Conservation (phyloP, 2,797 vertebrate species). For the Menidia menidia region DNA sequence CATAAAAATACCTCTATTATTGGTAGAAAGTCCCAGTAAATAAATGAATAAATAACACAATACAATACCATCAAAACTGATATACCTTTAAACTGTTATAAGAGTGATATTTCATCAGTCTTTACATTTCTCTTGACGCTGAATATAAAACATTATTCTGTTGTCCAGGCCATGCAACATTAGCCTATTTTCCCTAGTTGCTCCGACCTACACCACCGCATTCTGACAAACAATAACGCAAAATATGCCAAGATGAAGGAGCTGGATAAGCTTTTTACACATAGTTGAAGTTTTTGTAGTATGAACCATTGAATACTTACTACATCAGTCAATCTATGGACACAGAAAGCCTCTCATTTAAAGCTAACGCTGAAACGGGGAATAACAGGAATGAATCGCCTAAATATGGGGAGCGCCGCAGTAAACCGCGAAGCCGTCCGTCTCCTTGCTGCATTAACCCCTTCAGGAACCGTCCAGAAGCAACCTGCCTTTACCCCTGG, state of each 20-base stretch:
- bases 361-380: background rate
- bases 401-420: conserved; percentile 25
- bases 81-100: conserved; percentile 8
- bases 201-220: conserved; percentile 3
- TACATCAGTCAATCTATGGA: background rate
- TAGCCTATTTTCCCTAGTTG: too few species aligned
- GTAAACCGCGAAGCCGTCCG: conserved; percentile 10
- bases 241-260: background rate
- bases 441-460: conserved; percentile 56
- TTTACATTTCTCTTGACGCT: too few species aligned
- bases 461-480: conserved; percentile 49
- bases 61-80: too few species aligned
- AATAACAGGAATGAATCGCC: background rate
- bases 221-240: conserved; percentile 13
- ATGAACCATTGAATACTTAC: too few species aligned
- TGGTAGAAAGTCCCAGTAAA: too few species aligned
- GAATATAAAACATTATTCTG: background rate
- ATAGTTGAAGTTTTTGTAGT: too few species aligned
- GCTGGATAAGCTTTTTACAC: background rate
- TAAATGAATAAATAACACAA: too few species aligned
- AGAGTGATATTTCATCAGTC: background rate
- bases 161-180: background rate
- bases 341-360: background rate
- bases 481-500: conserved; percentile 23
- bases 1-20: too few species aligned